Evolutionary conservation across 2,888 invertebrate species (phyloP), one percentile per base, ranked within the genome.

Genomic region (Morpho deidamia): DNA sequence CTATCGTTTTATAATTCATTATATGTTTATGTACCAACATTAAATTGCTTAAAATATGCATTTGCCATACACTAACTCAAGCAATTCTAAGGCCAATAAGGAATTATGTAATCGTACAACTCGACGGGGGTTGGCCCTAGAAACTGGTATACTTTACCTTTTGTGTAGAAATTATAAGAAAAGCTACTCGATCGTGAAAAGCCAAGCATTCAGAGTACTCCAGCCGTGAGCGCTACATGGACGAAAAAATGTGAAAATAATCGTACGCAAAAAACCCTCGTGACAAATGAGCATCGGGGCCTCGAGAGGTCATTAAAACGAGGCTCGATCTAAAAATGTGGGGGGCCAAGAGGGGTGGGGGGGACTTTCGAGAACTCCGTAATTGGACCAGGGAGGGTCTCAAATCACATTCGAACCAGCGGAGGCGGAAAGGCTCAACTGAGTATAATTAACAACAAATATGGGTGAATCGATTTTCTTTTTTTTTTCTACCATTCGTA

Each of bases 361-460:
- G 76, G 81, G 76, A 78, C 76, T 81, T 82, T 87, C 77, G 84
- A 87, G 86, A 81, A 86, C 81, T 78, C 83, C 65, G 82, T 88
- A 88, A 89, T 87, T 89, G 88, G 88, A 87, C 83, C 84, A 79
- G 87, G 87, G 87, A 84, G 88, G 84, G 84, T 78, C 82, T 85
- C 74, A 83, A 87, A 89, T 87, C 87, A 83, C 76, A 88, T 89
- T 89, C 83, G 81, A 76, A 77, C 70, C 81, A 79, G 83, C 76
- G 77, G 78, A 84, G 78, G 88, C 88, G 89, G 85, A 89, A 89
- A 83, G 86, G 82, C 81, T 83, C 81, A 82, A 81, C 83, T 83
- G 83, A 78, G 81, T 77, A 86, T 89, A 88, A 89, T 89, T 88
- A 88, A 88, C 87, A 86, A 87, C 88, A 88, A 88, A 89, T 89